Evolutionary conservation across 2,113 vertebrate species (phyloP), one percentile per base, ranked within the genome.

Genomic region (Podocnemis expansa): DNA sequence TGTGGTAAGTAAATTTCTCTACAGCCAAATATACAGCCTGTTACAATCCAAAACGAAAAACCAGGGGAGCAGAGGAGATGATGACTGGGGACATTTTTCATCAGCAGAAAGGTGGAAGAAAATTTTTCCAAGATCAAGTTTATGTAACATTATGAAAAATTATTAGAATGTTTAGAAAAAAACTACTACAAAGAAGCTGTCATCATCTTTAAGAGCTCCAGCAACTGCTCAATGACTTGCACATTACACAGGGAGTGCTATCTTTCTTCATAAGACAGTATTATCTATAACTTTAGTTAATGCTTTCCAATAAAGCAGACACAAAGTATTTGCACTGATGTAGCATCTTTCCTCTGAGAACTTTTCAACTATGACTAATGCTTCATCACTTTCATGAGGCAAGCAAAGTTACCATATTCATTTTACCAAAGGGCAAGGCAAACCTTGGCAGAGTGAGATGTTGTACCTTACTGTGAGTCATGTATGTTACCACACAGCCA

Each of bases 1-100:
- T 94, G 86, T 87, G 85, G 97, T 95, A 93, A 97, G 96, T 78
- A 82, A 93, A 93, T 97, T 96, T 94, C 90, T 97, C 92, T 95
- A 96, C 95, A 93, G 91, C 92, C 87, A 95, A 94, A 97, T 43
- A 96, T n/a, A 94, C 91, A 88, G 90, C 85, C 89, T 95, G 94
- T 97, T 76, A 76, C 86, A 81, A 81, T 95, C 96, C 97, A 97
- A 96, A 95, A 96, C 93, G 92, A 43, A 91, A 56, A 6, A 16
- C 24, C 25, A 27, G 21, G 25, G 25, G 31, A 2, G 47, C 47
- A 47, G 93, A 58, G 93, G 87, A 86, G 89, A 84, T 88, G 89
- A 92, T 94, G 91, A 38, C 80, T 94, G 92, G 16, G 38, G 95
- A 89, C 89, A 70, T 93, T 79, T 96, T 89, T 34, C 73, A 84